Conservation (phyloP, 2,888 invertebrate genomes). For the Cylloceria caligata region DNA sequence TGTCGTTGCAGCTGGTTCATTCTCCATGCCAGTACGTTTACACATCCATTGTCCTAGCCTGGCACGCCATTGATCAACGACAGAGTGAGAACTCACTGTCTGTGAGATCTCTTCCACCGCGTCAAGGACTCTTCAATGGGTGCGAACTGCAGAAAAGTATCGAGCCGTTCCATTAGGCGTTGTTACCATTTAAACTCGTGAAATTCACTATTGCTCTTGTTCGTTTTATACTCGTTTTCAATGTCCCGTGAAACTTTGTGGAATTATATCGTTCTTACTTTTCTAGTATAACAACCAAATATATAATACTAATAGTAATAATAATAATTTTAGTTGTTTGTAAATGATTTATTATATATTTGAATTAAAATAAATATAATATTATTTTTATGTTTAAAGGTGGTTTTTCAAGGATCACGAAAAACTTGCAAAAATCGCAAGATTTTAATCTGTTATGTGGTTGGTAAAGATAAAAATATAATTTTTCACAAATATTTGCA, state of each 20-base stretch:
- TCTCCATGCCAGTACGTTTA: conserved; percentile 62
- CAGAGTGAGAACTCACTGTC: conserved; percentile 39
- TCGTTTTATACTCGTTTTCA: too few relatives aligned
- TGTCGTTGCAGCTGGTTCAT: conserved; percentile 56
- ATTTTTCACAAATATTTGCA: too few relatives aligned
- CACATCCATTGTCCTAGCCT: conserved; percentile 64
- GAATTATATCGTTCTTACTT: not conserved
- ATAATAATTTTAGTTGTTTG: too few relatives aligned
- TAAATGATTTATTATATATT: too few relatives aligned
- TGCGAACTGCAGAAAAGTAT: conserved; percentile 15
- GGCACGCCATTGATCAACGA: conserved; percentile 67
- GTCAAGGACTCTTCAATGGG: conserved; percentile 17
- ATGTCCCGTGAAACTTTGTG: not conserved
- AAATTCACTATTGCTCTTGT: not conserved
- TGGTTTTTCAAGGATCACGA: too few relatives aligned
- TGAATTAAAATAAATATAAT: too few relatives aligned
- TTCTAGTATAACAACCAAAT: not conserved
- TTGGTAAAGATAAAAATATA: not conserved
- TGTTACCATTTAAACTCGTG: not conserved
- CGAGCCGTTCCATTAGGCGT: not conserved
- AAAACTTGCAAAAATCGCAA: not conserved
- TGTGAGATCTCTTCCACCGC: conserved; percentile 13
- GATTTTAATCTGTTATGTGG: not conserved
- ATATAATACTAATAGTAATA: too few relatives aligned
- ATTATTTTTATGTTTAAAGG: too few relatives aligned